Conservation (phyloP, 2,888 invertebrate species). For the Aleiodes testaceus region DNA sequence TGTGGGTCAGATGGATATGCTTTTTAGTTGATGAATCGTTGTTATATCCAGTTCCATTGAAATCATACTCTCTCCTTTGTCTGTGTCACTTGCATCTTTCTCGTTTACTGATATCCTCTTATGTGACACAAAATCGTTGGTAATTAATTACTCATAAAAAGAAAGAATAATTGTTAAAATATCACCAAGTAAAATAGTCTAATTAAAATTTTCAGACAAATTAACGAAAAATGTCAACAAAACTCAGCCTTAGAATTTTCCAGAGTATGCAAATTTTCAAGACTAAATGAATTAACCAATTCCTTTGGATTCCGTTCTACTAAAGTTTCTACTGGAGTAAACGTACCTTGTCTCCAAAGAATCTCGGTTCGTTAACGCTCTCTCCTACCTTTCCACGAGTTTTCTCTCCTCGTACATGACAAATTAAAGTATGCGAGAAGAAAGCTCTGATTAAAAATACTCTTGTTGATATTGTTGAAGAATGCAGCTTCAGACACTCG, state of each 20-base stretch:
- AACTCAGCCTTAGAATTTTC: slow-evolving; percentile 11
- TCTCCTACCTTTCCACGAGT: slow-evolving; percentile 9
- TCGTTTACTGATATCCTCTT: slow-evolving; percentile 9
- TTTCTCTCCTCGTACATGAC: slow-evolving; percentile 21
- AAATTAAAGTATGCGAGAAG: slow-evolving; percentile 8
- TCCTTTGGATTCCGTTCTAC: slow-evolving; percentile 18
- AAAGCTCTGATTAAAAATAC: slow-evolving; percentile 1
- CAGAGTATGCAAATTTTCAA: slow-evolving; percentile 26
- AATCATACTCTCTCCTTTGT: slow-evolving; percentile 3
- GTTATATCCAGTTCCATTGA: slow-evolving; percentile 23
- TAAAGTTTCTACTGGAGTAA: slow-evolving; percentile 17
- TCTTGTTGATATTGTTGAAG: slow-evolving; percentile 8
- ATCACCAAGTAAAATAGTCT: too few relatives aligned
- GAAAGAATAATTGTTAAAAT: too few relatives aligned
- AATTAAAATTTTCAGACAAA: slow-evolving; percentile 3
- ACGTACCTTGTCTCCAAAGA: slow-evolving; percentile 10
- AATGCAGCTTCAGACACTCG: not conserved
- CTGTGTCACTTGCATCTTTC: slow-evolving; percentile 10
- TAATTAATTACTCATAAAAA: not conserved
- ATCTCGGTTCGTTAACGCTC: slow-evolving; percentile 23
- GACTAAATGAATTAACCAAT: slow-evolving; percentile 31
- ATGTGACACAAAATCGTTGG: slow-evolving; percentile 5
- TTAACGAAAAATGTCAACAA: slow-evolving; percentile 23
- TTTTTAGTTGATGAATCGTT: slow-evolving; percentile 32
- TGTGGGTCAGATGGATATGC: slow-evolving; percentile 29